phyloP scores from a whole-genome alignment of 2,797 vertebrate species.

The Loris lydekkerianus region DNA sequence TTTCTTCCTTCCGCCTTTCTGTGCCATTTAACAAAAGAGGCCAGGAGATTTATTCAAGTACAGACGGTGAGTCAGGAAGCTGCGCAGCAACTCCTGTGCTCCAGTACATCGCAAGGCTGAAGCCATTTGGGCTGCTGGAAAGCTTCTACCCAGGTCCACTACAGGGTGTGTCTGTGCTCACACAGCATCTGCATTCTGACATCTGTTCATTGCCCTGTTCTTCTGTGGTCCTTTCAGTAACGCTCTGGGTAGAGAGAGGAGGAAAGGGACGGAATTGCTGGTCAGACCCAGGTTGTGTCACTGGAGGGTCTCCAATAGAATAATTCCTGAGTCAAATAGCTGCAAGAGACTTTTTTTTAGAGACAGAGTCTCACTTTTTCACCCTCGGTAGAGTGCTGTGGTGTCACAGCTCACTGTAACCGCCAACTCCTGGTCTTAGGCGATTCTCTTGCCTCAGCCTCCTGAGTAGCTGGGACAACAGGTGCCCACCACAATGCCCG shows the following conservation, averaged over 20 bases:
- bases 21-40: constrained; percentile 64
- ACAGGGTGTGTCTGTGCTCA: constrained; percentile 74
- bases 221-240: background rate
- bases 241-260: background rate
- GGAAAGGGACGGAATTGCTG: background rate
- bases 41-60: constrained; percentile 81
- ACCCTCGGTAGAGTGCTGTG: too few species aligned
- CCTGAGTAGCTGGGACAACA: too few species aligned
- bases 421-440: too few species aligned
- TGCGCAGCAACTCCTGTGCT: constrained; percentile 46
- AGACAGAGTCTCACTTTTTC: too few species aligned
- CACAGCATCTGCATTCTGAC: constrained; percentile 61
- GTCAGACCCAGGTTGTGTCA: background rate
- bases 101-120: constrained; percentile 77
- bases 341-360: background rate
- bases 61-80: constrained; percentile 75
- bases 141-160: constrained; percentile 71
- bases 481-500: too few species aligned
- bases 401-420: too few species aligned
- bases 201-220: constrained; percentile 66
- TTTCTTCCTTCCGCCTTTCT: constrained; percentile 77
- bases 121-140: constrained; percentile 42
- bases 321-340: background rate
- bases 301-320: background rate
- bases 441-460: too few species aligned